Evolutionary conservation across 2,888 invertebrate species (phyloP).

Genomic region (Saturnia japonica): DNA sequence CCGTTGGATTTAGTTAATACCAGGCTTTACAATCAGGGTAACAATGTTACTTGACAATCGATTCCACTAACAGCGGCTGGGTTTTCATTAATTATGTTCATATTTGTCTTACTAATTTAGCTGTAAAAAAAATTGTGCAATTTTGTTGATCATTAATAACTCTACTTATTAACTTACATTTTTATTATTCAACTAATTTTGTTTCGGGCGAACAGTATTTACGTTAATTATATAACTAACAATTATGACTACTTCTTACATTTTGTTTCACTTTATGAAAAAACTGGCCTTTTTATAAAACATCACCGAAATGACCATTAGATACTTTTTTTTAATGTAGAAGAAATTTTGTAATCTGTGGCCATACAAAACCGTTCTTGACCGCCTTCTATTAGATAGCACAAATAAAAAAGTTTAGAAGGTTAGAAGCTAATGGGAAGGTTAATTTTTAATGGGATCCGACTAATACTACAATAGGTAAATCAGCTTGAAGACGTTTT

Average conservation of each 20-base stretch:
- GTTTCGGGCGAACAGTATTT: not conserved
- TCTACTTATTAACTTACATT: not conserved
- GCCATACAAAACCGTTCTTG: not conserved
- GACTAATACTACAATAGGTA: too few relatives aligned
- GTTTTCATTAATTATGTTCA: not conserved
- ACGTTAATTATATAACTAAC: not conserved
- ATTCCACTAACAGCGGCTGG: slow-evolving; percentile 22
- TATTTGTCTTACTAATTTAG: not conserved
- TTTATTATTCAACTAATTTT: not conserved
- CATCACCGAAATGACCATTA: not conserved
- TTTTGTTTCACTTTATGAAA: not conserved
- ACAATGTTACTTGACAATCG: slow-evolving; percentile 29
- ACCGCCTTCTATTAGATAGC: not conserved
- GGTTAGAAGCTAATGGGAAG: too few relatives aligned
- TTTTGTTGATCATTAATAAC: not conserved
- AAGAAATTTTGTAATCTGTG: not conserved
- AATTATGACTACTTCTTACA: not conserved
- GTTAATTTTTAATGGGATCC: not conserved
- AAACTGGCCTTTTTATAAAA: not conserved
- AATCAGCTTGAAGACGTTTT: too few relatives aligned
- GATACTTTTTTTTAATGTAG: not conserved
- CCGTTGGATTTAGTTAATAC: slow-evolving; percentile 94
- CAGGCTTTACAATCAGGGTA: slow-evolving; percentile 93
- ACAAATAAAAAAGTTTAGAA: not conserved
- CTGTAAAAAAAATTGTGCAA: not conserved